Evolutionary conservation across 2,888 invertebrate species (phyloP), one percentile per base, ranked within the genome.

Genomic region (Halictus quadricinctus): DNA sequence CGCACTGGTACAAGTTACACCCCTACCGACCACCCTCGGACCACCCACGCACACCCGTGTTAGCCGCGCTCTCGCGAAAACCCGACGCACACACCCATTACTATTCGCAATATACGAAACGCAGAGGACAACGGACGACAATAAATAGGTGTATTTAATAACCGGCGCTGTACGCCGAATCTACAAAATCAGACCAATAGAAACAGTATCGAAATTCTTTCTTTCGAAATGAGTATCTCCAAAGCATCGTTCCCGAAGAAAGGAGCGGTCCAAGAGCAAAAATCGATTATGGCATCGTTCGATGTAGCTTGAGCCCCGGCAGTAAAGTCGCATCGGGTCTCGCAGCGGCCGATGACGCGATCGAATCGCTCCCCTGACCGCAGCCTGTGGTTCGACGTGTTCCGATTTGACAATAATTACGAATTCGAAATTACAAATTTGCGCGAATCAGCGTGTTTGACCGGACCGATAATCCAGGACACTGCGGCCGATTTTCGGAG

Each of bases 1-100:
- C 92, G 89, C 93, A 92, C 89, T 90, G 91, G 92, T 93, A 92
- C 93, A 93, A 93, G 93, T 93, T 93, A 92, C 93, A 92, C 91
- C 89, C 86, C 87, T 90, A 77, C 73, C 82, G 29, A 79, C 79
- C 84, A n/a, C 78, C 60, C 81, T 75, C 81, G 72, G 54, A 76
- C 69, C 83, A 64, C 76, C 85, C 87, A 29, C 43, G 46, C 72
- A 36, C 50, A 46, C 69, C 13, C 60, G 60, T 29, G 25, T 15
- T 60, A 13, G 60, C 21, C 10, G 48, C 41, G 60, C 58, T 60
- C 72, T 58, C 76, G 69, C 54, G n/a, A 54, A n/a, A 36, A 48
- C n/a, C 41, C 13, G 18, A 54, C 48, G 41, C 76, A 58, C 64
- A 46, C 77, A 15, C 15, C 72, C 43, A 46, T 76, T 36, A 1